Conservation (phyloP, 2,888 invertebrate species). For the Melieria crassipennis region DNA sequence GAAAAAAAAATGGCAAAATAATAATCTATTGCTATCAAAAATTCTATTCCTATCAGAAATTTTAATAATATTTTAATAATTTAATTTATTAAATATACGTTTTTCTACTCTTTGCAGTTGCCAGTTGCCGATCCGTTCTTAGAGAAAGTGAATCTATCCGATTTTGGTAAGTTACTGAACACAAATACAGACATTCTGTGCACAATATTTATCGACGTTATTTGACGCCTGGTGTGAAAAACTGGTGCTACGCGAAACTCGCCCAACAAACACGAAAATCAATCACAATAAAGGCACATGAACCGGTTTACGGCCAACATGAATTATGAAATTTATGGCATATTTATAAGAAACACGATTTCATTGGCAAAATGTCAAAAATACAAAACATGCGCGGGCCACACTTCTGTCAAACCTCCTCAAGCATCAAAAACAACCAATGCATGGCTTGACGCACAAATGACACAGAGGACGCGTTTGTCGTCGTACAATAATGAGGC, state of each 20-base stretch:
- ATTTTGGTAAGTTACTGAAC: conserved; percentile 74
- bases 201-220: neutral
- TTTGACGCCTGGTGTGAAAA: neutral
- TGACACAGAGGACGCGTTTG: too few species aligned
- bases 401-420: neutral
- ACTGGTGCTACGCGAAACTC: neutral
- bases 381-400: neutral
- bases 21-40: too few species aligned
- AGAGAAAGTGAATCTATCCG: conserved; percentile 83
- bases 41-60: neutral
- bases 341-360: neutral
- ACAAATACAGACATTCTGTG: neutral
- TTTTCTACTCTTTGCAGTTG: conserved; percentile 71
- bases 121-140: conserved; percentile 91
- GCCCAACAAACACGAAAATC: neutral
- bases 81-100: neutral
- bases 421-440: too few species aligned
- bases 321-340: neutral
- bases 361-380: conserved; percentile 2
- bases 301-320: neutral
- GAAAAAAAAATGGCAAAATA: too few species aligned
- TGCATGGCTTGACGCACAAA: too few species aligned
- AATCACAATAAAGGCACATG: neutral
- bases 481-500: too few species aligned
- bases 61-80: neutral